phyloP scores from a whole-genome alignment of 2,888 invertebrate species.

The Agonopterix arenella region DNA sequence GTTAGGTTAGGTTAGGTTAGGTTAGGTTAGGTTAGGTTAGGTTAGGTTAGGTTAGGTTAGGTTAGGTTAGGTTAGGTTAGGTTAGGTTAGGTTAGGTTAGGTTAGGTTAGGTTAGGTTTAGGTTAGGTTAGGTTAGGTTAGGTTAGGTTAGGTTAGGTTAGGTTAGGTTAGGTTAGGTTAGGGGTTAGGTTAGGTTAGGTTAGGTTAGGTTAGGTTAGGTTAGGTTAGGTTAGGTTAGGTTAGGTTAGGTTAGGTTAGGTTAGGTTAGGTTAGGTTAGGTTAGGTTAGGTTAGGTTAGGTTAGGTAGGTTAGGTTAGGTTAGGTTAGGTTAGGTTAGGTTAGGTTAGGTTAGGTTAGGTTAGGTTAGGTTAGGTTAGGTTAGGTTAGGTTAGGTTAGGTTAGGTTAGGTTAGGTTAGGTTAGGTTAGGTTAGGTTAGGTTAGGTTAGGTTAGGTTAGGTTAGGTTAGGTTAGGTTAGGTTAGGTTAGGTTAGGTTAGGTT shows the following conservation, averaged over 20 bases:
- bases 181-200: constrained; percentile 15
- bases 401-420: constrained; percentile 12
- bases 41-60: constrained; percentile 16
- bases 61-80: constrained; percentile 17
- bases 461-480: constrained; percentile 7
- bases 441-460: constrained; percentile 8
- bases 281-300: constrained; percentile 9
- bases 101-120: constrained; percentile 18
- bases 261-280: constrained; percentile 13
- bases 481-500: constrained; percentile 6
- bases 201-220: constrained; percentile 14
- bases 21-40: constrained; percentile 13
- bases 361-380: constrained; percentile 9
- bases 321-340: constrained; percentile 8
- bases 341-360: constrained; percentile 9
- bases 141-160: constrained; percentile 17
- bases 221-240: constrained; percentile 16
- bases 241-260: constrained; percentile 16
- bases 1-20: constrained; percentile 14
- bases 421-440: constrained; percentile 12
- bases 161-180: constrained; percentile 15
- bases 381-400: constrained; percentile 9
- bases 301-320: constrained; percentile 8
- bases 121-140: constrained; percentile 18
- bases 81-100: constrained; percentile 12